Conservation (phyloP, 2,888 invertebrate species). For the Sympetrum striolatum region DNA sequence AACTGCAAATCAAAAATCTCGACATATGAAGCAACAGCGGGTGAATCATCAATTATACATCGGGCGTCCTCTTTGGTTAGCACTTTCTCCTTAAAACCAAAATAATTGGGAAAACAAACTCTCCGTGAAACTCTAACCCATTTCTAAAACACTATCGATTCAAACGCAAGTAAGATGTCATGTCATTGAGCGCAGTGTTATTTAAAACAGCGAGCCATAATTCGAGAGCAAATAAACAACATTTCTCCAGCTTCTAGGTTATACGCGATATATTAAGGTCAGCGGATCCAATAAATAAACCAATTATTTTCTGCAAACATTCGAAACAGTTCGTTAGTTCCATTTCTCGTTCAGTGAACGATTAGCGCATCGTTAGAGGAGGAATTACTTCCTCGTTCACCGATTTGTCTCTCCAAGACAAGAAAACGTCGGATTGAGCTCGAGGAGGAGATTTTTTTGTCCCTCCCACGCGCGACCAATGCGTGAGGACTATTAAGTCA, state of each 20-base stretch:
- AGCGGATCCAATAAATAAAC: background rate
- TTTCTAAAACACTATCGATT: too few relatives aligned
- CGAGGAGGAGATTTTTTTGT: background rate
- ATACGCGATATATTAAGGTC: background rate
- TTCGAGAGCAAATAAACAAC: too few relatives aligned
- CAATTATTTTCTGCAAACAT: background rate
- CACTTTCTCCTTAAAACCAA: too few relatives aligned
- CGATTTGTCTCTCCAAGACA: background rate
- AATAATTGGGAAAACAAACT: too few relatives aligned
- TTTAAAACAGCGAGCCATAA: too few relatives aligned
- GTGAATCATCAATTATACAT: too few relatives aligned
- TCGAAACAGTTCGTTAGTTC: background rate
- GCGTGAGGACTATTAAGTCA: background rate
- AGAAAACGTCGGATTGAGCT: background rate
- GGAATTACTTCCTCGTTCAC: background rate
- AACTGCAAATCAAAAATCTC: too few relatives aligned
- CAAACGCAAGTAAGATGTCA: too few relatives aligned
- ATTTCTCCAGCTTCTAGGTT: background rate
- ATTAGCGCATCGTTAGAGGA: background rate
- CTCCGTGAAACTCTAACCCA: too few relatives aligned
- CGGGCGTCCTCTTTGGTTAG: too few relatives aligned
- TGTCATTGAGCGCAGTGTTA: too few relatives aligned
- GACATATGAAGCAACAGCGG: too few relatives aligned
- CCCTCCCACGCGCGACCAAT: background rate
- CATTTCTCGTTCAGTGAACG: background rate